Percentiles rank a stretch among this genome's conserved stretches.
Conservation (phyloP, 2,113 vertebrate species). For the Hystrix brachyura region DNA sequence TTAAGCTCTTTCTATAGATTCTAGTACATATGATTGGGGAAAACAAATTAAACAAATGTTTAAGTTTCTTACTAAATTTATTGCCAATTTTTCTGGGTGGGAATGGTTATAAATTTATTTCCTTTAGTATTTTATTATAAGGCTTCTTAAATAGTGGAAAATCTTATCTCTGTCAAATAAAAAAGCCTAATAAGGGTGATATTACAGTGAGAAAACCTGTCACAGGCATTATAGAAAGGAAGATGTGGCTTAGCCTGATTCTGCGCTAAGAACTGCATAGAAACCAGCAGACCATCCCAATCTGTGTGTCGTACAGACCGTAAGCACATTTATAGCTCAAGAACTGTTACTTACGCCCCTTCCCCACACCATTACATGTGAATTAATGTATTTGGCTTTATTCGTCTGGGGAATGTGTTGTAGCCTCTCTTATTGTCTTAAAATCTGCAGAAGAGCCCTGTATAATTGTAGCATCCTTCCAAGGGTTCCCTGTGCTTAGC, state of each 20-base stretch:
- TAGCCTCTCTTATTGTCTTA: neutral
- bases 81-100: neutral
- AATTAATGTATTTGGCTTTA: neutral
- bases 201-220: neutral
- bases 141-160: neutral
- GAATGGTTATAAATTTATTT: neutral
- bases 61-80: neutral
- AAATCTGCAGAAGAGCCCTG: neutral
- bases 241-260: neutral
- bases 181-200: neutral
- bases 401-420: neutral
- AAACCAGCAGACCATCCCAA: neutral
- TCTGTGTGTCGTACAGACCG: neutral
- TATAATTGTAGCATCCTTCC: neutral
- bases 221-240: neutral
- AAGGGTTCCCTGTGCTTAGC: neutral
- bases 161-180: neutral
- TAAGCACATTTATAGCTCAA: neutral
- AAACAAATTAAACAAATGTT: neutral
- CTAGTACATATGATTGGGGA: neutral
- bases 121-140: neutral
- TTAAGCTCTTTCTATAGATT: neutral
- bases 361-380: neutral
- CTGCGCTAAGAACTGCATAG: neutral
- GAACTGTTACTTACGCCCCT: neutral